Evolutionary conservation across 1,140 invertebrate species (phyloP).

Genomic region (Ridgeia piscesae): DNA sequence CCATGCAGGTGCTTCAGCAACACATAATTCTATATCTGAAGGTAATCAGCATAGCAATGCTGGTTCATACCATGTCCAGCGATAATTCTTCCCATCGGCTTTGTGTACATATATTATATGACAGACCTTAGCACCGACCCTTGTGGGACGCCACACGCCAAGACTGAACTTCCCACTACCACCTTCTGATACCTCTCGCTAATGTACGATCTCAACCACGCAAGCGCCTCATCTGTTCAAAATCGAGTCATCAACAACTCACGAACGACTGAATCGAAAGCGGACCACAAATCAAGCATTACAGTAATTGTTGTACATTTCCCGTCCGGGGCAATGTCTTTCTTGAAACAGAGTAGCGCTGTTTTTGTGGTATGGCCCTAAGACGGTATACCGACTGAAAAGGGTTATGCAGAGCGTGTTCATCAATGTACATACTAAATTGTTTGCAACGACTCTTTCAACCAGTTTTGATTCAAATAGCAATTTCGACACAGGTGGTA

Average conservation of each 20-base stretch:
- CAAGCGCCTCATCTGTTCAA: no score
- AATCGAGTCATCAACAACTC: not conserved
- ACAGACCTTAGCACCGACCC: not conserved
- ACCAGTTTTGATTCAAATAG: not conserved
- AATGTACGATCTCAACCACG: no score
- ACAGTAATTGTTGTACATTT: constrained; percentile 2
- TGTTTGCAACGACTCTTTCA: not conserved
- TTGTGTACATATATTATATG: not conserved
- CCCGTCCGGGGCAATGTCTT: not conserved
- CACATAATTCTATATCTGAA: not conserved
- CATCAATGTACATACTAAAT: not conserved
- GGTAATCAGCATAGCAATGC: not conserved
- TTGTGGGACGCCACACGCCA: no score
- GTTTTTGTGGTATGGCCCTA: not conserved
- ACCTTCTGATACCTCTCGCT: no score
- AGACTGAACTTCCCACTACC: no score
- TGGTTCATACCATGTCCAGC: not conserved
- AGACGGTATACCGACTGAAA: not conserved
- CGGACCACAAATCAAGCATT: not conserved
- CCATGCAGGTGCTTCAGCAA: not conserved
- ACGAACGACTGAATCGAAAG: not conserved
- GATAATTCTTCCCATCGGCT: not conserved
- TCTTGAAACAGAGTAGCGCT: not conserved
- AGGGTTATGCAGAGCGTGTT: not conserved
- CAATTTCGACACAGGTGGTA: not conserved